Conservation (phyloP, 2,113 vertebrate genomes). For the Cyprinus carpio region DNA sequence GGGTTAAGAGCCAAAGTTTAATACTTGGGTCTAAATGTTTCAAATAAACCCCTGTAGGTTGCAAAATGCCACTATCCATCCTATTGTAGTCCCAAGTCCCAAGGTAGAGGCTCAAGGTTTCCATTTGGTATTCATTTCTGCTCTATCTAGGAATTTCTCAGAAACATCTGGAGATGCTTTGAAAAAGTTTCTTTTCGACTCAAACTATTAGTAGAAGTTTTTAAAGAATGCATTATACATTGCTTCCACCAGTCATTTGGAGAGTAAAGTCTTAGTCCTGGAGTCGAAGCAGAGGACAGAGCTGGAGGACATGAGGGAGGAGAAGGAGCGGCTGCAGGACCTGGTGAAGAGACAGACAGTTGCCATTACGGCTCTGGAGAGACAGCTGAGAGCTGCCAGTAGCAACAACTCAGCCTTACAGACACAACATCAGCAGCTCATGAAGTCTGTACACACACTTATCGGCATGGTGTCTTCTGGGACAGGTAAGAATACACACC, state of each 20-base stretch:
- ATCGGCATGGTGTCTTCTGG: conserved; percentile 73
- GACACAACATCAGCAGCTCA: conserved; percentile 81
- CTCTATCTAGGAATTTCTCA: neutral
- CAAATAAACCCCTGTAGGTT: too few relatives aligned
- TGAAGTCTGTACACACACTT: conserved; percentile 79
- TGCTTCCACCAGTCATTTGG: conserved; percentile 76
- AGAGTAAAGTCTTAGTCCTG: conserved; percentile 81
- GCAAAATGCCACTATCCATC: too few relatives aligned
- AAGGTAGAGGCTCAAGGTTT: neutral
- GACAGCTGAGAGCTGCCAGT: conserved; percentile 75
- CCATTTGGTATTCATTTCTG: neutral
- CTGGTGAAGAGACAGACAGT: conserved; percentile 78
- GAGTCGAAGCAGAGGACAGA: conserved; percentile 81
- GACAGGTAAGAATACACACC: conserved; percentile 70
- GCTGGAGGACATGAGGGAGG: conserved; percentile 75
- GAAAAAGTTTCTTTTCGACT: neutral
- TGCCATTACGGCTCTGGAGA: conserved; percentile 80
- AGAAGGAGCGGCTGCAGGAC: conserved; percentile 79
- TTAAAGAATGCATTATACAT: neutral
- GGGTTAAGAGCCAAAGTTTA: too few relatives aligned
- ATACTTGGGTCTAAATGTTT: too few relatives aligned
- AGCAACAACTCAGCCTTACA: conserved; percentile 83
- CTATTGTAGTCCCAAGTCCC: too few relatives aligned
- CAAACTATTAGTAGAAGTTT: neutral
- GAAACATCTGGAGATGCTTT: neutral